These are phyloP conservation scores for Propithecus deckenii DNA, from an alignment of 2,797 vertebrate genomes.

Conservation along the genomic window DNA sequence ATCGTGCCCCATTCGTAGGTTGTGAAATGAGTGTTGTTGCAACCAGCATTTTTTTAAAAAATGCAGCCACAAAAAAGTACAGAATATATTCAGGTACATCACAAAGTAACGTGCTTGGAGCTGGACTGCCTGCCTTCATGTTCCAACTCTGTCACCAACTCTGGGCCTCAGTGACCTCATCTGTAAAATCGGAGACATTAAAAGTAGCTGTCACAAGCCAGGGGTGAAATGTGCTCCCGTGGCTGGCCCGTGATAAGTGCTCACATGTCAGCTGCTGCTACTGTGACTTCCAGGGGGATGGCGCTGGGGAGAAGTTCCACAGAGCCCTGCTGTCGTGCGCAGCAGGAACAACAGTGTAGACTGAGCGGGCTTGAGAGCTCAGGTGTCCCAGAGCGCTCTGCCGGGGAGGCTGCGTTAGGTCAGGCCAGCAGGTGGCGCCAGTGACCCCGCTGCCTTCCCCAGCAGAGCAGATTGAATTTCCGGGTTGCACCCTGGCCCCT, in stretches of 20 bases:
- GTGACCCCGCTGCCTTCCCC: neutral
- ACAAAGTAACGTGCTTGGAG: neutral
- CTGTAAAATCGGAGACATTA: neutral
- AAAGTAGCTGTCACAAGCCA: neutral
- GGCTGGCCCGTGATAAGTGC: neutral
- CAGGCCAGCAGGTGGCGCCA: slow-evolving; percentile 34
- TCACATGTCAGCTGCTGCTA: neutral
- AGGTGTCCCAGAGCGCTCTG: no score
- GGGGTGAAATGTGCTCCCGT: rapidly evolving
- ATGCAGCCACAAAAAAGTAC: neutral
- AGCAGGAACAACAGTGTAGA: no score
- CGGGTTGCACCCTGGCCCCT: no score
- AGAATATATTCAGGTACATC: rapidly evolving
- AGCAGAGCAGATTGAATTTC: no score
- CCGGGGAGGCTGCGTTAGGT: neutral
- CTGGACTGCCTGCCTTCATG: neutral
- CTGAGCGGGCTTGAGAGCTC: neutral
- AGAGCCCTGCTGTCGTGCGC: neutral
- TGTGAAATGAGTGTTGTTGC: neutral
- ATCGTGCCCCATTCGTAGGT: neutral
- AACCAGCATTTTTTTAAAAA: neutral
- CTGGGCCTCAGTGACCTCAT: neutral
- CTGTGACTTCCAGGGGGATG: neutral
- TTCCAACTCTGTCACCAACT: neutral
- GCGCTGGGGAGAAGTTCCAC: rapidly evolving